A percentile compares a stretch with the other conserved stretches of the same genome.
Conservation (phyloP, 2,888 invertebrate genomes). For the Pegoplata infirma region DNA sequence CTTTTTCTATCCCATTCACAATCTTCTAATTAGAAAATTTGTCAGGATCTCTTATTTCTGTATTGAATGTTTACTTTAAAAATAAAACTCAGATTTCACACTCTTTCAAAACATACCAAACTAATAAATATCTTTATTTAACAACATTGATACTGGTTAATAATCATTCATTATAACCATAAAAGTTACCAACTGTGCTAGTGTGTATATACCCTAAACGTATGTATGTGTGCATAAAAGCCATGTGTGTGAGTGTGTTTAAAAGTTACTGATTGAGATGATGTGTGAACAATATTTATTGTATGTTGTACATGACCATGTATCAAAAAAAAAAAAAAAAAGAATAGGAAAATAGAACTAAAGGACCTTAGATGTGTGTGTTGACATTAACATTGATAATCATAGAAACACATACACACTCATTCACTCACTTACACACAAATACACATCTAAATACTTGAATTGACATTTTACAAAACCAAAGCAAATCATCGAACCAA, state of each 20-base stretch:
- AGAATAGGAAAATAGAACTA: not conserved
- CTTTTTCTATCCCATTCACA: too few relatives aligned
- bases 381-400: conserved; percentile 43
- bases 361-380: not conserved
- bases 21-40: too few relatives aligned
- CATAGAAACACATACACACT: not conserved
- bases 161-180: not conserved
- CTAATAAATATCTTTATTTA: not conserved
- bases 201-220: too few relatives aligned
- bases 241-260: not conserved
- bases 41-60: too few relatives aligned
- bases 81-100: too few relatives aligned
- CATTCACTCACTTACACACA: too few relatives aligned
- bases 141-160: not conserved
- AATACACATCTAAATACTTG: not conserved
- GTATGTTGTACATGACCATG: conserved; percentile 31
- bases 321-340: conserved; percentile 11
- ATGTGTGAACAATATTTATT: conserved; percentile 51
- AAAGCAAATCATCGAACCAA: conserved; percentile 10
- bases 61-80: too few relatives aligned
- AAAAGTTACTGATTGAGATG: conserved; percentile 40
- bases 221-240: not conserved
- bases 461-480: conserved; percentile 6
- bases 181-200: not conserved
- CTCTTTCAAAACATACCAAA: too few relatives aligned